A percentile compares a stretch with the other conserved stretches of the same genome.
Evolutionary conservation across 1,140 invertebrate genomes (phyloP).

Genomic region (Phthorimaea operculella): DNA sequence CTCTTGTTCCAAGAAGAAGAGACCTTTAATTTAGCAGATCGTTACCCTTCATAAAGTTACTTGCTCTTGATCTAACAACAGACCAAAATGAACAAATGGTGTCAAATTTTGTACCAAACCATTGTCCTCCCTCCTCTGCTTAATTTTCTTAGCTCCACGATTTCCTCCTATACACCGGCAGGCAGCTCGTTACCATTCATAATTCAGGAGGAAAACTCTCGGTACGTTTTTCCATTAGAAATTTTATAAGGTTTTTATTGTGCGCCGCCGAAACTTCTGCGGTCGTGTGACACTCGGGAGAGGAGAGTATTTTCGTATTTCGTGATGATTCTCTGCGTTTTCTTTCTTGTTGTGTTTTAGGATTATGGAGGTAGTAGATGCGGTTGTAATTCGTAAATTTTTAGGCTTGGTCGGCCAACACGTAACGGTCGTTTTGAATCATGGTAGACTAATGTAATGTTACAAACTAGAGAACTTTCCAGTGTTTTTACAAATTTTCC

Average conservation of each 20-base stretch:
- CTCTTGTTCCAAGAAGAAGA: too few relatives aligned
- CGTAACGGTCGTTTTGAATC: too few relatives aligned
- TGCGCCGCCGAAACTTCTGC: constrained; percentile 34
- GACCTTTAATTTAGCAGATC: too few relatives aligned
- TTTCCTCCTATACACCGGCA: constrained; percentile 34
- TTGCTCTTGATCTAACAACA: too few relatives aligned
- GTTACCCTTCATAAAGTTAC: too few relatives aligned
- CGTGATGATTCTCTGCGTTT: constrained; percentile 7
- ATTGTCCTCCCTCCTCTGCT: background rate
- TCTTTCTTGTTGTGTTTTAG: background rate
- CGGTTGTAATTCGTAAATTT: too few relatives aligned
- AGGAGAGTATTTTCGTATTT: too few relatives aligned
- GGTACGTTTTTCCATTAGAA: constrained; percentile 64
- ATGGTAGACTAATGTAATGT: too few relatives aligned
- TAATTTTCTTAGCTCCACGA: constrained; percentile 10
- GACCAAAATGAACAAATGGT: too few relatives aligned
- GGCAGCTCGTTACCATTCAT: constrained; percentile 62
- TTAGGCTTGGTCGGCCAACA: too few relatives aligned
- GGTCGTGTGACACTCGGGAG: constrained; percentile 33
- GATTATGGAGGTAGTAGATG: background rate
- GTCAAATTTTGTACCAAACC: background rate
- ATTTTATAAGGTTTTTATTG: constrained; percentile 66
- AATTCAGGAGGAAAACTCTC: constrained; percentile 58
- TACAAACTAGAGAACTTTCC: too few relatives aligned
- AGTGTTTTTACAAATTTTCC: too few relatives aligned